Base-by-base conservation (phyloP, 30 jellyfish, hydroid and myxozoan genomes). In the Aurelia sp. region DNA sequence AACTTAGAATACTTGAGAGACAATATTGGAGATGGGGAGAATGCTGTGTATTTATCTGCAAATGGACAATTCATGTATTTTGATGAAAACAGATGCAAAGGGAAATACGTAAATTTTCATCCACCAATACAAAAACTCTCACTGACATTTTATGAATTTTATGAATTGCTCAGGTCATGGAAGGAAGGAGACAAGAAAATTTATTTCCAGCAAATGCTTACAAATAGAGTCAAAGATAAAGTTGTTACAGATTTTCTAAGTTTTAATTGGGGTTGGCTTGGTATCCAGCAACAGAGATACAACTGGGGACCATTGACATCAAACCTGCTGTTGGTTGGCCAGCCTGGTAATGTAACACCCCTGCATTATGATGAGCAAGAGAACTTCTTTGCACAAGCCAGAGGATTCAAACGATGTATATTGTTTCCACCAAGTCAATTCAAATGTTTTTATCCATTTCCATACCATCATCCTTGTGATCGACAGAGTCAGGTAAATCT, bases 401-500 rank as follows among this genome's bases (percentile, higher is more conserved):
- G 66, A 22, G 96, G 96, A 18, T 70, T n/a, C 74, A 87, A 87
- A 27, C 59, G 96, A 21, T 85, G 80, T 59, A 35, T 87, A 13
- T 60, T 87, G 81, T 87, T 64, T 57, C 83, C 85, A 12, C 96
- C 96, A 51, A 78, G 59, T 31, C 87, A 77, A 27, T 87, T 87
- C 74, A 69, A 69, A 57, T 87, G 96, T 68, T 79, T 87, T 15
- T 87, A 87, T 62, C 96, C 96, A 16, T 87, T 74, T 35, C 96
- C 91, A 23, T 87, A 22, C 60, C 96, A 87, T 87, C 96, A 87
- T 71, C 96, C 96, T 35, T 87, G 96, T 48, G 96, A 87, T 66
- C 19, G 96, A 68, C 96, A 87, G 55, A 87, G 96, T 37, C 96
- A 87, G 96, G 96, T 87, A 61, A n/a, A 2, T 47, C 10, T 52